Conservation (phyloP, 1,140 invertebrate genomes). For the Drosophila sucinea region DNA sequence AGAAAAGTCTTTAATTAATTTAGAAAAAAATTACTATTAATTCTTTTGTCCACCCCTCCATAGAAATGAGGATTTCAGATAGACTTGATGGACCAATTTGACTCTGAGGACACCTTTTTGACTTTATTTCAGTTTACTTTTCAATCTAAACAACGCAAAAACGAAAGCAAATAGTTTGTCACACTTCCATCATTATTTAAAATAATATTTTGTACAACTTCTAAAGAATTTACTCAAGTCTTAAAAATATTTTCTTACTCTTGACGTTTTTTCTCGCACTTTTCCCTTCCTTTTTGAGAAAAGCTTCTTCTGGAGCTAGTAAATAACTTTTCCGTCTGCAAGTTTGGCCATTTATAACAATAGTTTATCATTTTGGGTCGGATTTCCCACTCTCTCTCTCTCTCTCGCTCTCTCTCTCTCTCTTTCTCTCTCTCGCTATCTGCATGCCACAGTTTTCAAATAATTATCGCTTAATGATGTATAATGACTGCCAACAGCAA, state of each 20-base stretch:
- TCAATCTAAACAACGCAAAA: too few relatives aligned
- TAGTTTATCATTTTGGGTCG: conserved; percentile 30
- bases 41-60: too few relatives aligned
- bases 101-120: too few relatives aligned
- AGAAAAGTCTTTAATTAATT: too few relatives aligned
- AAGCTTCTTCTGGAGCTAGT: not conserved
- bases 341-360: conserved; percentile 22
- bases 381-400: conserved; percentile 16
- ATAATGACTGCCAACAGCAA: conserved; percentile 43
- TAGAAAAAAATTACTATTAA: too few relatives aligned
- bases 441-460: conserved; percentile 33
- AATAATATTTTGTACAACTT: not conserved
- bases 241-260: not conserved
- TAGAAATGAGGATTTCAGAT: too few relatives aligned
- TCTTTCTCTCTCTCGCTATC: not conserved
- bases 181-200: too few relatives aligned
- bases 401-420: not conserved
- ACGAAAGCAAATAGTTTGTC: too few relatives aligned
- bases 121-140: too few relatives aligned
- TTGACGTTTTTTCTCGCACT: not conserved
- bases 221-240: not conserved
- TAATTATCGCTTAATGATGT: conserved; percentile 80
- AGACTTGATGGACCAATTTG: too few relatives aligned
- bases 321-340: conserved; percentile 14
- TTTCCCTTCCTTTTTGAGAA: not conserved